Percentiles rank a stretch among this genome's conserved stretches.
These are phyloP conservation scores for Morpho achilles DNA, from an alignment of 2,888 invertebrate species.

Conservation along the genomic window DNA sequence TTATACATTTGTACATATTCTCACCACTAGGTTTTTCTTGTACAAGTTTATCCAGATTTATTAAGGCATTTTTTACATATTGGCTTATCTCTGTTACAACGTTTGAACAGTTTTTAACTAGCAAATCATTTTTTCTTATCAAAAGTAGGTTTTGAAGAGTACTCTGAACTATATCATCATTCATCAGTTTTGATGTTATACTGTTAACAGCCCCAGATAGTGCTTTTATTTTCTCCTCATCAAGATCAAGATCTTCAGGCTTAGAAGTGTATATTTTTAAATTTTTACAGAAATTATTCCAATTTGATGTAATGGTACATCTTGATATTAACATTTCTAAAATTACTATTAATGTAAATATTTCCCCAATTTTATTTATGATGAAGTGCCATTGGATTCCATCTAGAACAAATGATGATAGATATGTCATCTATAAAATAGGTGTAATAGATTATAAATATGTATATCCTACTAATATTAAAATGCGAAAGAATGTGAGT, in stretches of 20 bases:
- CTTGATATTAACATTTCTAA: constrained; percentile 81
- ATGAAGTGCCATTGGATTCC: constrained; percentile 69
- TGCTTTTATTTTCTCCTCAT: constrained; percentile 81
- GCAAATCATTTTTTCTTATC: constrained; percentile 58
- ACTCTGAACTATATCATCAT: constrained; percentile 84
- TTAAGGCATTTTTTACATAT: constrained; percentile 81
- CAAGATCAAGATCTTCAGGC: constrained; percentile 79
- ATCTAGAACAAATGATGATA: constrained; percentile 44
- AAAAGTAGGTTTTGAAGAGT: constrained; percentile 63
- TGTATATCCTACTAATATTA: too few relatives aligned
- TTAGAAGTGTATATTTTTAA: constrained; percentile 84
- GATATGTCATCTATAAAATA: too few relatives aligned
- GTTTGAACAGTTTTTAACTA: constrained; percentile 64
- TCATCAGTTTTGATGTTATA: constrained; percentile 82
- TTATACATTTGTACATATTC: constrained; percentile 80
- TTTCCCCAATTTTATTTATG: constrained; percentile 80
- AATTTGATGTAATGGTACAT: constrained; percentile 75
- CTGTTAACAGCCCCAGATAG: constrained; percentile 85
- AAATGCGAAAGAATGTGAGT: too few relatives aligned
- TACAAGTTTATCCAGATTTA: constrained; percentile 79
- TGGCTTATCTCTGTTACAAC: constrained; percentile 81
- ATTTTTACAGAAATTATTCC: constrained; percentile 87
- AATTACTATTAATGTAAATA: constrained; percentile 82
- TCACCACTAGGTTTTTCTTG: constrained; percentile 72
- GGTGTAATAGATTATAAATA: too few relatives aligned